A percentile compares a stretch with the other conserved stretches of the same genome.
These are phyloP conservation scores for Spinus pinus DNA, from an alignment of 2,797 vertebrate genomes.

Conservation along the genomic window DNA sequence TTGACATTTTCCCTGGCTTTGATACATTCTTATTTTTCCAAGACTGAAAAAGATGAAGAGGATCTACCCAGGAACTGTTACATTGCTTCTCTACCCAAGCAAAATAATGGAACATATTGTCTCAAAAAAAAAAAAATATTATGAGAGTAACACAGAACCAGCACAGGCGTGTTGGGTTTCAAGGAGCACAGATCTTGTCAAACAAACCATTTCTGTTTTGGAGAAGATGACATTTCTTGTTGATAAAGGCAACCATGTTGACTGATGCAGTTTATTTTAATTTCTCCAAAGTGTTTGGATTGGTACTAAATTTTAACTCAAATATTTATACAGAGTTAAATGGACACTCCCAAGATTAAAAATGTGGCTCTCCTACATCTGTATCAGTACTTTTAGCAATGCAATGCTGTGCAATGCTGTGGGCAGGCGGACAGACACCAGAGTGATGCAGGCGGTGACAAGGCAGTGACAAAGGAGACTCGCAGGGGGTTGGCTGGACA, in stretches of 20 bases:
- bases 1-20: slow-evolving; percentile 45
- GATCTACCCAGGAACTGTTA: neutral
- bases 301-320: slow-evolving; percentile 23
- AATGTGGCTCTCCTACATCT: neutral
- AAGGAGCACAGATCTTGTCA: slow-evolving; percentile 11
- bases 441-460: neutral
- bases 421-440: neutral
- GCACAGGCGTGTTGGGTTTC: neutral
- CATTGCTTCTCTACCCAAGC: neutral
- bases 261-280: slow-evolving; percentile 35
- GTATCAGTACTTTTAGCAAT: neutral
- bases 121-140: neutral
- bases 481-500: rapidly evolving
- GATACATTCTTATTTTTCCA: slow-evolving; percentile 36
- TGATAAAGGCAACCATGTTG: slow-evolving; percentile 17
- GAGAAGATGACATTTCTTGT: slow-evolving; percentile 33
- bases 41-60: neutral
- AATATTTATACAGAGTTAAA: slow-evolving; percentile 39
- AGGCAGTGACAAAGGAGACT: neutral
- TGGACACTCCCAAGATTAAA: neutral
- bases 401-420: neutral
- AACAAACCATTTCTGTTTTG: slow-evolving; percentile 39
- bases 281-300: slow-evolving; percentile 25
- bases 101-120: slow-evolving; percentile 29
- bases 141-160: neutral